Base-by-base conservation (phyloP, 2,888 invertebrate species). In the Scaptomyza cyrtandrae region DNA sequence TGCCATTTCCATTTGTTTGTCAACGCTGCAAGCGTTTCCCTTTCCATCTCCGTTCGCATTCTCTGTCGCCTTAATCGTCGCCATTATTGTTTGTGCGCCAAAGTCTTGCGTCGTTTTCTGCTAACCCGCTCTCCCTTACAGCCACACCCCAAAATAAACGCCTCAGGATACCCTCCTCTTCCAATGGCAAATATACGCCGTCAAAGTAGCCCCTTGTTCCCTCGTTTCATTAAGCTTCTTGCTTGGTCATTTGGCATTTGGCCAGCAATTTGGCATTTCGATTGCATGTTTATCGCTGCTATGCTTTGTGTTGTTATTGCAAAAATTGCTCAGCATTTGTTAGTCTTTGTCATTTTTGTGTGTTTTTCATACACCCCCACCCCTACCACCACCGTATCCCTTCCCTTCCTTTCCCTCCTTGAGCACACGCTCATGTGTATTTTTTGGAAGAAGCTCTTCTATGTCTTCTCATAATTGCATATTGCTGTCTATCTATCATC, bases 241-340 rank as follows among this genome's bases (percentile, higher is more conserved):
- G 67, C 66, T 78, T 78, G 86, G 78, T 63, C 85, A 87, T 85
- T 88, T 85, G 85, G 89, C 85, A 73, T 71, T 77, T 56, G 80
- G 79, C 85, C 87, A 89, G 86, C 71, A 70, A 77, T 82, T 80
- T 85, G 88, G 86, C 88, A 77, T 88, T 85, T 85, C 87, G 79
- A 87, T 87, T 84, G 85, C 87, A 84, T 78, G 75, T 71, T 83
- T 71, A 78, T 75, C 60, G 75, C 59, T 49, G 63, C 56, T 53
- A 39, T 70, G 62, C 52, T 67, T 75, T 59, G 70, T 54, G 24
- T 56, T 48, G 33, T 49, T 76, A 67, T 73, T 75, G 74, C 68
- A 78, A 60, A 62, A 78, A 78, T 60, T 60, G 78, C 75, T 75
- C 35, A 55, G 57, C 46, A 49, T 77, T 78, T 75, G 59, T 61